Conservation (phyloP, 2,888 invertebrate genomes). For the Dascillus cervinus region DNA sequence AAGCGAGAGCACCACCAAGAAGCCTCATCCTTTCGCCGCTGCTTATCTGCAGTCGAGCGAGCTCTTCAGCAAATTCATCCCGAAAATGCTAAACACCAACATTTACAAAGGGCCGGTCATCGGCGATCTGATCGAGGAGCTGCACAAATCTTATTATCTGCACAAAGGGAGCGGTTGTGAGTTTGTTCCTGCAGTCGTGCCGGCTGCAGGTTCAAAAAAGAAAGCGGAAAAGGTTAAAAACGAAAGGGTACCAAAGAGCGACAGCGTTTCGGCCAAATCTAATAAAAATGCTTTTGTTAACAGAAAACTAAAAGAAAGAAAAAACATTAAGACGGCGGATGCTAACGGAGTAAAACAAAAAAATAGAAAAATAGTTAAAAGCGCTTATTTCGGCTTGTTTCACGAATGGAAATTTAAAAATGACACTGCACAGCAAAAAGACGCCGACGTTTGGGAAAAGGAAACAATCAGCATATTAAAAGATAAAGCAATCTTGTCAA, state of each 20-base stretch:
- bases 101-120: slow-evolving; percentile 59
- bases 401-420: slow-evolving; percentile 23
- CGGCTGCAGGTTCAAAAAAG: slow-evolving; percentile 10
- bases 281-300: slow-evolving; percentile 31
- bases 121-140: slow-evolving; percentile 59
- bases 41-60: slow-evolving; percentile 7
- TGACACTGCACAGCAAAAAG: slow-evolving; percentile 12
- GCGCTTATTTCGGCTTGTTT: slow-evolving; percentile 23
- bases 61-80: slow-evolving; percentile 24
- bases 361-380: slow-evolving; percentile 12
- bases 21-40: slow-evolving; percentile 2
- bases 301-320: slow-evolving; percentile 35
- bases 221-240: slow-evolving; percentile 16
- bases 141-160: slow-evolving; percentile 45
- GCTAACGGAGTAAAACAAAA: slow-evolving; percentile 11
- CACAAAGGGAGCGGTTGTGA: slow-evolving; percentile 28
- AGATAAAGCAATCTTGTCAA: slow-evolving; percentile 26
- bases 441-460: slow-evolving; percentile 46
- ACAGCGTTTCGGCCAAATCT: slow-evolving; percentile 17
- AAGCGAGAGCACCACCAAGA: slow-evolving; percentile 40
- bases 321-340: slow-evolving; percentile 23
- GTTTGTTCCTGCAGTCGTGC: slow-evolving; percentile 8
- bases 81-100: slow-evolving; percentile 34
- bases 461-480: slow-evolving; percentile 49
- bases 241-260: slow-evolving; percentile 32